A percentile compares a stretch with the other conserved stretches of the same genome.
Evolutionary conservation across 2,888 invertebrate species (phyloP).

Genomic region (Drosophila prolongata): DNA sequence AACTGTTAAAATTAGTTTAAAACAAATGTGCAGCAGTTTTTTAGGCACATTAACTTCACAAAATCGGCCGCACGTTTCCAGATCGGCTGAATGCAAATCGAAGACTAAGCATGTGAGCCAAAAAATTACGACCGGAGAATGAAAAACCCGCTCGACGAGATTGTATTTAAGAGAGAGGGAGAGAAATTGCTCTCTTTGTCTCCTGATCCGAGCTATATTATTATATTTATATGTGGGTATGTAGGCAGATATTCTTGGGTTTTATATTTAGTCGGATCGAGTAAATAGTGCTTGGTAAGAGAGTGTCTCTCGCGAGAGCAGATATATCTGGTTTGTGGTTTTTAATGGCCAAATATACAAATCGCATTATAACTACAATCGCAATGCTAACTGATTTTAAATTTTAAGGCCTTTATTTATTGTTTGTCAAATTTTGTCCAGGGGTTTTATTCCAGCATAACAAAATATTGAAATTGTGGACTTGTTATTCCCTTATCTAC

Average conservation of each 20-base stretch:
- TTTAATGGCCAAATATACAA: neutral
- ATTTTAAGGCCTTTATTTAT: neutral
- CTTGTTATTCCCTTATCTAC: no score
- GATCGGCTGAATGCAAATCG: constrained; percentile 11
- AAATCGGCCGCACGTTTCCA: constrained; percentile 42
- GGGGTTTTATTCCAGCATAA: no score
- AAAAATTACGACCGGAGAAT: constrained; percentile 11
- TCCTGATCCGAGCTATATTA: neutral
- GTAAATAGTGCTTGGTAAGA: constrained; percentile 1
- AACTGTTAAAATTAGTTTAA: neutral
- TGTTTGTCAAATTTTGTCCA: neutral
- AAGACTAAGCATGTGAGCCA: constrained; percentile 8
- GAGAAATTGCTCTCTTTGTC: constrained; percentile 28
- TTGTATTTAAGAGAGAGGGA: constrained; percentile 22
- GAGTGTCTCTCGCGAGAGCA: no score
- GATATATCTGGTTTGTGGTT: constrained; percentile 8
- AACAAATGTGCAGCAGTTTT: constrained; percentile 68
- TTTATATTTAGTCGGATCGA: constrained; percentile 5
- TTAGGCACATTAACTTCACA: constrained; percentile 64
- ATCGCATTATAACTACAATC: neutral
- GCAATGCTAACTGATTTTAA: neutral
- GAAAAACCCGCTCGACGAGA: constrained; percentile 62
- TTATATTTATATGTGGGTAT: neutral
- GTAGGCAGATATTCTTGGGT: neutral
- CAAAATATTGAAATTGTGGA: no score